phyloP scores from a whole-genome alignment of 92 coral and sea anemone species.

The Actinostola sp. region DNA sequence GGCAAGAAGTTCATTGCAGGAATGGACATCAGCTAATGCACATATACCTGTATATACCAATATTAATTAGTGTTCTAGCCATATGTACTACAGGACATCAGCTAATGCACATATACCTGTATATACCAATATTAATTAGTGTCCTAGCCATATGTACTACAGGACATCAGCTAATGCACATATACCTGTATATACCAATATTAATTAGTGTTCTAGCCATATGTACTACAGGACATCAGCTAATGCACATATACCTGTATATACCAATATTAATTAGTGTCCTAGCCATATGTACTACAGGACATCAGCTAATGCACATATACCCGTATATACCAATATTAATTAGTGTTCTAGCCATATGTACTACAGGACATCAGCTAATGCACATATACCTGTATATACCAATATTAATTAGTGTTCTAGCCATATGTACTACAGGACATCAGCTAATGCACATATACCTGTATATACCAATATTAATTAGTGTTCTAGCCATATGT shows the following conservation, averaged over 20 bases:
- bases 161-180: conserved; percentile 92
- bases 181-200: conserved; percentile 64
- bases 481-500: too few relatives aligned
- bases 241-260: conserved; percentile 87
- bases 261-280: background rate
- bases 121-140: background rate
- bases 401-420: too few relatives aligned
- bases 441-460: too few relatives aligned
- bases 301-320: too few relatives aligned
- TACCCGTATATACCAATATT: too few relatives aligned
- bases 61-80: background rate
- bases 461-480: too few relatives aligned
- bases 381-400: too few relatives aligned
- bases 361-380: too few relatives aligned
- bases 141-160: background rate
- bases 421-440: too few relatives aligned
- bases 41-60: conserved; percentile 72
- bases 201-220: background rate
- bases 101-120: conserved; percentile 95
- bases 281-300: background rate
- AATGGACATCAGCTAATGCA: conserved; percentile 91
- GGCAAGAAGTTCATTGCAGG: conserved; percentile 74
- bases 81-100: conserved; percentile 58
- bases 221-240: conserved; percentile 77
- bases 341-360: too few relatives aligned